Percentiles rank a stretch among this genome's conserved stretches.
Evolutionary conservation across 2,888 invertebrate genomes (phyloP).

Genomic region (Pherbina coryleti): DNA sequence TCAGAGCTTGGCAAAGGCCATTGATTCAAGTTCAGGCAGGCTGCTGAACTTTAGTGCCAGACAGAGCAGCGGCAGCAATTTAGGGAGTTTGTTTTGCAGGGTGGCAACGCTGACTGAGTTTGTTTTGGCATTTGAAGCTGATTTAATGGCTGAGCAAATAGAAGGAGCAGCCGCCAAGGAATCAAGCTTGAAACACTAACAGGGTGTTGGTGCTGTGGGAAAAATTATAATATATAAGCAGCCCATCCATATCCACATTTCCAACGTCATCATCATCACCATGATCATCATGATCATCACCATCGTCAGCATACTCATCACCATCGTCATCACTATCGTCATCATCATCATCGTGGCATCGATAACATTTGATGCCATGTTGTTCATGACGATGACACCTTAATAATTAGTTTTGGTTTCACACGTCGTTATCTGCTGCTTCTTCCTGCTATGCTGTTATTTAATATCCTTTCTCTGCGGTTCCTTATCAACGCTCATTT

Average conservation of each 20-base stretch:
- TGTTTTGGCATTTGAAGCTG: background rate
- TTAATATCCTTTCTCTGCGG: background rate
- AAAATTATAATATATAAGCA: background rate
- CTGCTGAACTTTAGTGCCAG: background rate
- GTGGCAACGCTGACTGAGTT: background rate
- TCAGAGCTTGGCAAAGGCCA: too few species aligned
- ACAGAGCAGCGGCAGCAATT: background rate
- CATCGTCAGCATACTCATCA: background rate
- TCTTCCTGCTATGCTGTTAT: background rate
- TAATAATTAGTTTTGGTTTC: conserved; percentile 8
- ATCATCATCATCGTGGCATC: background rate
- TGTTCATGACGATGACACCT: background rate
- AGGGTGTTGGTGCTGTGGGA: background rate
- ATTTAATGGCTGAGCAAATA: conserved; percentile 23
- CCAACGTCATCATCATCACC: too few species aligned
- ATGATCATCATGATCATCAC: too few species aligned
- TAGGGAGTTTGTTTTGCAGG: background rate
- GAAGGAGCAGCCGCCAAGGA: too few species aligned
- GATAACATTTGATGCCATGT: background rate
- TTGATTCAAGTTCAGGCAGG: background rate
- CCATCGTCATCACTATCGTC: too few species aligned
- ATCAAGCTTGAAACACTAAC: background rate
- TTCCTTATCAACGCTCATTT: too few species aligned
- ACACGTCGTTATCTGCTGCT: background rate
- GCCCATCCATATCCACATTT: too few species aligned